phyloP scores from a whole-genome alignment of 2,888 invertebrate species.

The Anthrax anthrax region DNA sequence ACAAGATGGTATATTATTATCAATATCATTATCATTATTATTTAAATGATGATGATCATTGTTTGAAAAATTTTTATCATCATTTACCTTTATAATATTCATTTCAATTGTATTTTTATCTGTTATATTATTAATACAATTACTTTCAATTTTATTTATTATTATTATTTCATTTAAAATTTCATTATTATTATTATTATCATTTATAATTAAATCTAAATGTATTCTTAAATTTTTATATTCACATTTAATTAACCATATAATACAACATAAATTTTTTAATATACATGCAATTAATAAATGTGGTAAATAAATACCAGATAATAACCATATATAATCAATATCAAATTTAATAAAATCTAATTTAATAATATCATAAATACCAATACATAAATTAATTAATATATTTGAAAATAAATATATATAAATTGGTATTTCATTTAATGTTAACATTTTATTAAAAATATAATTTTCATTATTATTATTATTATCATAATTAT shows the following conservation, averaged over 20 bases:
- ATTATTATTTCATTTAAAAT: too few species aligned
- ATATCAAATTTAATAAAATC: not conserved
- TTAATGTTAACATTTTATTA: not conserved
- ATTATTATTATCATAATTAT: not conserved
- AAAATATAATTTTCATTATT: not conserved
- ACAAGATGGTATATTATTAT: too few species aligned
- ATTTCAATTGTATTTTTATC: not conserved
- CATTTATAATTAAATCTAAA: not conserved
- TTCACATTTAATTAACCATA: not conserved
- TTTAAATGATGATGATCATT: too few species aligned
- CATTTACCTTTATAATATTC: not conserved
- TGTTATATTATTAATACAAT: not conserved
- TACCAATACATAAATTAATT: not conserved
- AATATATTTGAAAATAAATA: not conserved
- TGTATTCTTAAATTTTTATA: not conserved
- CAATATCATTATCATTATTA: too few species aligned
- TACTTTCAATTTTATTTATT: not conserved
- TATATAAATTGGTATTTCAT: not conserved
- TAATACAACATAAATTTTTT: not conserved
- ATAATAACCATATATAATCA: not conserved
- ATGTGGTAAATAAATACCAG: not conserved
- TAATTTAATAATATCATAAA: not conserved
- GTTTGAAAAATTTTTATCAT: too few species aligned
- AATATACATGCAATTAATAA: not conserved
- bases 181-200: not conserved